Evolutionary conservation across 1,140 invertebrate species (phyloP).

Genomic region (Papilio xuthus): DNA sequence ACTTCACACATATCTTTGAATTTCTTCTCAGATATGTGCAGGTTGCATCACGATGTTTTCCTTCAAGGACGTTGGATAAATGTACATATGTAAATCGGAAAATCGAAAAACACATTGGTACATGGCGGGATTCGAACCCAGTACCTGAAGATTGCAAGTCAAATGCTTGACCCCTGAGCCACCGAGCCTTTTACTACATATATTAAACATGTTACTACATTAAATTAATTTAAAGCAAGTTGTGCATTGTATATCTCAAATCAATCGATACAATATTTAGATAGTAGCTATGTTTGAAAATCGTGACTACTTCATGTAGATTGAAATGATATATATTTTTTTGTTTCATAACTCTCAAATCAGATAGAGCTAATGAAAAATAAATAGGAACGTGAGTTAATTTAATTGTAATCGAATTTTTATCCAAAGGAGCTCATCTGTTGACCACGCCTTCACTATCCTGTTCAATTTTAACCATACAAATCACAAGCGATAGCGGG

Average conservation of each 20-base stretch:
- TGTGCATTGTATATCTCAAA: background rate
- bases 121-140: too few species aligned
- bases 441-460: conserved; percentile 63
- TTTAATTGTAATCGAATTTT: conserved; percentile 79
- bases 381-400: conserved; percentile 71
- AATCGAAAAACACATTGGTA: too few species aligned
- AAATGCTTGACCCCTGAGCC: too few species aligned
- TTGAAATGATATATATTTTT: conserved; percentile 35
- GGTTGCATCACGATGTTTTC: too few species aligned
- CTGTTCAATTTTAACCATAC: conserved; percentile 44
- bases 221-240: background rate
- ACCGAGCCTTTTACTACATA: too few species aligned
- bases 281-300: background rate
- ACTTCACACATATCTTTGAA: too few species aligned
- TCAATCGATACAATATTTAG: background rate
- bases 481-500: conserved; percentile 49
- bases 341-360: conserved; percentile 43
- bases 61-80: too few species aligned
- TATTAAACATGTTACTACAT: background rate
- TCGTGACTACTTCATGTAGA: conserved; percentile 34
- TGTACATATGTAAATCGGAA: too few species aligned
- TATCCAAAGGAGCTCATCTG: conserved; percentile 71
- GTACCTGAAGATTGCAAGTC: too few species aligned
- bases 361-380: conserved; percentile 70
- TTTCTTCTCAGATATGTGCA: too few species aligned